These are phyloP conservation scores for Incurvaria masculella DNA, from an alignment of 2,888 invertebrate genomes.

Conservation along the genomic window DNA sequence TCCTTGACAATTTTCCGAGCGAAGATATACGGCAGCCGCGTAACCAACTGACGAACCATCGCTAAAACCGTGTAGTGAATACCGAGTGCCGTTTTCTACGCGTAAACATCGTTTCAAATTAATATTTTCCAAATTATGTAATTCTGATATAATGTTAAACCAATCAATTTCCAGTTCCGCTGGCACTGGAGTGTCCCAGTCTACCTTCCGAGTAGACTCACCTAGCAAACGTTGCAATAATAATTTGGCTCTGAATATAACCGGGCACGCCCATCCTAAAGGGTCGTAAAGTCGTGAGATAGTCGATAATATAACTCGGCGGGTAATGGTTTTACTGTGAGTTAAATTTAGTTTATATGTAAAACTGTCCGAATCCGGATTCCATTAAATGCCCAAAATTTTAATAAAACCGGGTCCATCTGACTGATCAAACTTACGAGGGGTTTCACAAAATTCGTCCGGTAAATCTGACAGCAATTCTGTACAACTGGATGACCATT, in stretches of 20 bases:
- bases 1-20: not conserved
- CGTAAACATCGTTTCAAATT: no score
- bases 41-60: conserved; percentile 4
- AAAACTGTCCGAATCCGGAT: conserved; percentile 1
- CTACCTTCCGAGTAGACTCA: no score
- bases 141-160: no score
- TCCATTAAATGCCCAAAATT: conserved; percentile 2
- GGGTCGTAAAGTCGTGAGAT: conserved; percentile 1
- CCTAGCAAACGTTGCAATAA: no score
- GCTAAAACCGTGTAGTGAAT: conserved; percentile 3
- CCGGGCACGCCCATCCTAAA: not conserved
- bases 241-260: conserved; percentile 4
- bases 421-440: not conserved
- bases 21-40: conserved; percentile 2
- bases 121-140: no score
- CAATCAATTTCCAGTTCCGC: no score
- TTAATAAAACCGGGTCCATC: not conserved
- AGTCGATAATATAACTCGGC: not conserved
- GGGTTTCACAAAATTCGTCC: not conserved
- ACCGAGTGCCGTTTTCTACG: no score
- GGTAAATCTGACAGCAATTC: not conserved
- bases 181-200: no score
- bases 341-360: not conserved
- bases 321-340: not conserved
- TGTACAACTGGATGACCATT: not conserved